Conservation (phyloP, 2,888 invertebrate species). For the Chrysopilus asiliformis region DNA sequence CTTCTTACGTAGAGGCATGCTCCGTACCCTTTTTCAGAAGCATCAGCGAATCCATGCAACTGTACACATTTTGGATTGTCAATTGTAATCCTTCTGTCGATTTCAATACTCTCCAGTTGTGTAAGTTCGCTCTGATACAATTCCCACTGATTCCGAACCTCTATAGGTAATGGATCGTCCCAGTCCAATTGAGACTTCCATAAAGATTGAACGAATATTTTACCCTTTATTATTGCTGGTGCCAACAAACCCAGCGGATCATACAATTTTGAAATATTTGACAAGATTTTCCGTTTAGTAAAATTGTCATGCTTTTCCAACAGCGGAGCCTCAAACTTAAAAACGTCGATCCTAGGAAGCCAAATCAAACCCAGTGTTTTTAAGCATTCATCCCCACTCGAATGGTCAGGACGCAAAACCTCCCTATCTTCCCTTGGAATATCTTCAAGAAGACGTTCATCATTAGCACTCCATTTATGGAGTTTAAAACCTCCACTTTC, state of each 20-base stretch:
- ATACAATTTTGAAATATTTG: not conserved
- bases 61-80: slow-evolving; percentile 1
- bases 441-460: not conserved
- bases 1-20: slow-evolving; percentile 16
- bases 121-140: not conserved
- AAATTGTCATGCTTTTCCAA: not conserved
- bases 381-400: not conserved
- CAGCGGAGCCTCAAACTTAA: not conserved
- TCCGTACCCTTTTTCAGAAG: slow-evolving; percentile 17
- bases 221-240: not conserved
- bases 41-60: slow-evolving; percentile 18
- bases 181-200: slow-evolving; percentile 1
- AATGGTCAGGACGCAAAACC: not conserved
- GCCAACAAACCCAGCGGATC: slow-evolving; percentile 1
- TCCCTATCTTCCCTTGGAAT: not conserved
- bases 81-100: not conserved
- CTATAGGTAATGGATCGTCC: not conserved
- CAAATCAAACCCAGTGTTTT: not conserved
- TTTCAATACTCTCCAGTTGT: not conserved
- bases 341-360: not conserved
- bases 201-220: not conserved
- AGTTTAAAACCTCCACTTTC: not conserved
- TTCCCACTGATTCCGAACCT: not conserved
- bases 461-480: not conserved
- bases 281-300: not conserved